Conservation (phyloP, 2,113 vertebrate species). For the Atrichornis clamosus region DNA sequence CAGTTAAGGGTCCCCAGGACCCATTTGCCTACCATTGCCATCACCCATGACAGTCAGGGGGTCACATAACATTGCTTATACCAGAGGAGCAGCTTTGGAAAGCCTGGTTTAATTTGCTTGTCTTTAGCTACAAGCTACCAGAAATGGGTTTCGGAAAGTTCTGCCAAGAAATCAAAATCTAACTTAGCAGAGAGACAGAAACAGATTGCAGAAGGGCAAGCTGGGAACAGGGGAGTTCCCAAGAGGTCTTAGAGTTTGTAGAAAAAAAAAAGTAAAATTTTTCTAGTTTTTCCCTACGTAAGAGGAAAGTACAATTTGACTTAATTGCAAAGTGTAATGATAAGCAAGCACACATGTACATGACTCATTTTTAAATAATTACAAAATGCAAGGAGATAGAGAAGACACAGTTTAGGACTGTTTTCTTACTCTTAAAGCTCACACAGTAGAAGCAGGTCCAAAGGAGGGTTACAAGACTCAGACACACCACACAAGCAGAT, state of each 20-base stretch:
- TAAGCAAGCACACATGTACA: neutral
- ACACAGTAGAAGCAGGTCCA: neutral
- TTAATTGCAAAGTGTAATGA: neutral
- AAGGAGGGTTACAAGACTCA: neutral
- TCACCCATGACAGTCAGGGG: neutral
- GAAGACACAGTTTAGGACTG: neutral
- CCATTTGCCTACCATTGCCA: neutral
- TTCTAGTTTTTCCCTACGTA: neutral
- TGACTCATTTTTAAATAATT: neutral
- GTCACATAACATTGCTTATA: neutral
- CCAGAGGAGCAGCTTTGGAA: neutral
- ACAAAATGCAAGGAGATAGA: neutral
- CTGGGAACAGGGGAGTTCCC: neutral
- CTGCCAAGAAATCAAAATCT: neutral
- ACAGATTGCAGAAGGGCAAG: neutral
- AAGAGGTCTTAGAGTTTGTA: neutral
- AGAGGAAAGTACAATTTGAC: conserved; percentile 9
- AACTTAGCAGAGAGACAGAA: neutral
- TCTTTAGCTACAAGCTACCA: neutral
- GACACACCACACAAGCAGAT: neutral
- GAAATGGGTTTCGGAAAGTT: neutral
- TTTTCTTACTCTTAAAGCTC: neutral
- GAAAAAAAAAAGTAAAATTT: neutral
- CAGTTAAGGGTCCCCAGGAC: neutral
- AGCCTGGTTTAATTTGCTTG: neutral